A percentile compares a stretch with the other conserved stretches of the same genome.
Evolutionary conservation across 2,113 vertebrate genomes (phyloP).

Genomic region (Tor tambroides): DNA sequence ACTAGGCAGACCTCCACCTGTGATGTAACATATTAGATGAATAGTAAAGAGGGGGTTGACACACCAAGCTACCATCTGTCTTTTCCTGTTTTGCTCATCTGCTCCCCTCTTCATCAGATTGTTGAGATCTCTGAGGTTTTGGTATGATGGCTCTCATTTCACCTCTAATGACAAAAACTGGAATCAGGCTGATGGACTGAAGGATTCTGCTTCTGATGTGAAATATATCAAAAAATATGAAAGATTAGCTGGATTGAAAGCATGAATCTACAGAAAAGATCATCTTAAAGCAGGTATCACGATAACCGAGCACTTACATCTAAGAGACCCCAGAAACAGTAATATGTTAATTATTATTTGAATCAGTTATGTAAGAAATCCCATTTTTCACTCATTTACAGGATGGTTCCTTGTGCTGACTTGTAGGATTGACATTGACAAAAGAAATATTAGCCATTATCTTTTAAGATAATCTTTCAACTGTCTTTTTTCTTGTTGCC

Average conservation of each 20-base stretch:
- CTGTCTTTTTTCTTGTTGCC: background rate
- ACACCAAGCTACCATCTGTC: too few relatives aligned
- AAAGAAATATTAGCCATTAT: conserved; percentile 5
- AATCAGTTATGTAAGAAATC: background rate
- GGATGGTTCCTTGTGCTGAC: background rate
- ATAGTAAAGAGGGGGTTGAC: conserved; percentile 52
- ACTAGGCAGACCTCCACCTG: background rate
- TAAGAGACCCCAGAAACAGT: background rate
- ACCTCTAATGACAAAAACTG: conserved; percentile 56
- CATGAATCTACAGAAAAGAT: conserved; percentile 33
- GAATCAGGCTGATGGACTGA: conserved; percentile 57
- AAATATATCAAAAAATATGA: conserved; percentile 44
- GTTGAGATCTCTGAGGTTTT: conserved; percentile 49
- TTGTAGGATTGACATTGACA: background rate
- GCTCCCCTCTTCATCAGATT: conserved; percentile 55
- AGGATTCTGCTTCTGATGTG: conserved; percentile 26
- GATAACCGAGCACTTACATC: conserved; percentile 8
- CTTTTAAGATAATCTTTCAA: background rate
- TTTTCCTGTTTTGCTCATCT: conserved; percentile 64
- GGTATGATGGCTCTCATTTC: conserved; percentile 42
- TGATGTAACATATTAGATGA: conserved; percentile 36
- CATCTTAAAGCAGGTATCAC: conserved; percentile 39
- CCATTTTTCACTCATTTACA: background rate
- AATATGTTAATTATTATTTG: background rate
- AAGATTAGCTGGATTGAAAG: conserved; percentile 24